phyloP scores from a whole-genome alignment of 64 coral and sea anemone genomes.

The Pocillopora damicornis region DNA sequence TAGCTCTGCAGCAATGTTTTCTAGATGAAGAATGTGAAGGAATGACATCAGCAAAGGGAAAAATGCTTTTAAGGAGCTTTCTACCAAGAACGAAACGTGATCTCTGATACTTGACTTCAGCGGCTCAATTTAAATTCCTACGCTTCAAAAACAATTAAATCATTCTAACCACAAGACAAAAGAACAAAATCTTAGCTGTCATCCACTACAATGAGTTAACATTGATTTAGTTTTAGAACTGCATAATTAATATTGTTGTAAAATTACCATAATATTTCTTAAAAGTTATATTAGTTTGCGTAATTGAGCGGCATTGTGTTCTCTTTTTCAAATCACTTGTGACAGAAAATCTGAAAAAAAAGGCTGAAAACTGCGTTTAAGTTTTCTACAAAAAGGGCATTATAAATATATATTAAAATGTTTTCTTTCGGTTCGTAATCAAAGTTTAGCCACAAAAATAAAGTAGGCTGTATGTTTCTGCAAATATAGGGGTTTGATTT shows the following conservation, averaged over 20 bases:
- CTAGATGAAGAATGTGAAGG: not conserved
- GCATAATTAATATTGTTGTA: not conserved
- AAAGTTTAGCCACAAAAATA: not conserved
- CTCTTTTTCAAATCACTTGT: not conserved
- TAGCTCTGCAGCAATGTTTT: not conserved
- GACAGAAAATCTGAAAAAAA: slow-evolving; percentile 3
- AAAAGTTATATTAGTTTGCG: not conserved
- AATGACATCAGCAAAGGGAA: not conserved
- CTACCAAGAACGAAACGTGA: not conserved
- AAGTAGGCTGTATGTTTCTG: too few species aligned
- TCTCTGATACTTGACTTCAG: not conserved
- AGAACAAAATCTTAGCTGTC: not conserved
- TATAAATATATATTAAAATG: not conserved
- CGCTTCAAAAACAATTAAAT: slow-evolving; percentile 26
- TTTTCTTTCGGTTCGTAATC: not conserved
- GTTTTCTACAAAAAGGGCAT: not conserved
- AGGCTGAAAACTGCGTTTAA: not conserved
- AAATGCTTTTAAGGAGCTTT: not conserved
- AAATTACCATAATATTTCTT: not conserved
- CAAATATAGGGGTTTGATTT: too few species aligned
- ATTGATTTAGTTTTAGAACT: not conserved
- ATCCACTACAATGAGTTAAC: not conserved
- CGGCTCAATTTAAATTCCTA: not conserved
- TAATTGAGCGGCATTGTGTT: not conserved
- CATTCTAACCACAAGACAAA: not conserved